phyloP scores from a whole-genome alignment of 53 echinoderm and acorn worm species.

The Patiria pectinifera region DNA sequence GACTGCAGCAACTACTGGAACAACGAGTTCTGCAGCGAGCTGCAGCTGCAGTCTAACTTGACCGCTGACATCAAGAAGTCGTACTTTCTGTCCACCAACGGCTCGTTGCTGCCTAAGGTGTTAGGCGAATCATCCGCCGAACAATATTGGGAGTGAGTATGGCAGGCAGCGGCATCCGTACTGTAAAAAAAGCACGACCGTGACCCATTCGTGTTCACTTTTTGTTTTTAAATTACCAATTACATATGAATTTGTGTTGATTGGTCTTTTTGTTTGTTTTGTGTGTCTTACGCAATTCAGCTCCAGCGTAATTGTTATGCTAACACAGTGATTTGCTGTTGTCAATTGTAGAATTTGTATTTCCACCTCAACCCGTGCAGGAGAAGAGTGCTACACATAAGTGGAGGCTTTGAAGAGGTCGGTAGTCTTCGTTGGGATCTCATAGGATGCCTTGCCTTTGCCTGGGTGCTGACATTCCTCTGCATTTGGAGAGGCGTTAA shows the following conservation, averaged over 20 bases:
- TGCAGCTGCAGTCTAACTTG: slow-evolving; percentile 58
- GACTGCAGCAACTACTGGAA: slow-evolving; percentile 85
- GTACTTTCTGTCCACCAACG: slow-evolving; percentile 76
- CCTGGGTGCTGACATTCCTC: slow-evolving; percentile 90
- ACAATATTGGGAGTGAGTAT: slow-evolving; percentile 74
- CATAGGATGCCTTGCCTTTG: slow-evolving; percentile 79
- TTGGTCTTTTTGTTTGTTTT: too few relatives aligned
- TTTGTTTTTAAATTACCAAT: too few relatives aligned
- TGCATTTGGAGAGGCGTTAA: slow-evolving; percentile 96
- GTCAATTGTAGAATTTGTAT: too few relatives aligned
- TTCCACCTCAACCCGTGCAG: slow-evolving; percentile 30
- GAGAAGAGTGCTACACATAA: slow-evolving; percentile 79
- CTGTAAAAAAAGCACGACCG: too few relatives aligned
- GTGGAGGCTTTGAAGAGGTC: slow-evolving; percentile 74
- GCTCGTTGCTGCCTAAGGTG: slow-evolving; percentile 62
- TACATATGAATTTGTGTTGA: too few relatives aligned
- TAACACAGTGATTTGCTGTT: background rate
- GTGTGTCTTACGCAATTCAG: too few relatives aligned
- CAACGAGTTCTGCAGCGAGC: slow-evolving; percentile 78
- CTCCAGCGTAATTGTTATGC: too few relatives aligned
- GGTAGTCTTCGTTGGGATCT: slow-evolving; percentile 87
- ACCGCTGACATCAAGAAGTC: slow-evolving; percentile 49
- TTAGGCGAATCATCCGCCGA: slow-evolving; percentile 85
- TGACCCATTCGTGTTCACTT: too few relatives aligned
- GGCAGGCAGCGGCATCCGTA: background rate